Evolutionary conservation across 2,113 vertebrate genomes (phyloP).

Genomic region (Syngnathus floridae): DNA sequence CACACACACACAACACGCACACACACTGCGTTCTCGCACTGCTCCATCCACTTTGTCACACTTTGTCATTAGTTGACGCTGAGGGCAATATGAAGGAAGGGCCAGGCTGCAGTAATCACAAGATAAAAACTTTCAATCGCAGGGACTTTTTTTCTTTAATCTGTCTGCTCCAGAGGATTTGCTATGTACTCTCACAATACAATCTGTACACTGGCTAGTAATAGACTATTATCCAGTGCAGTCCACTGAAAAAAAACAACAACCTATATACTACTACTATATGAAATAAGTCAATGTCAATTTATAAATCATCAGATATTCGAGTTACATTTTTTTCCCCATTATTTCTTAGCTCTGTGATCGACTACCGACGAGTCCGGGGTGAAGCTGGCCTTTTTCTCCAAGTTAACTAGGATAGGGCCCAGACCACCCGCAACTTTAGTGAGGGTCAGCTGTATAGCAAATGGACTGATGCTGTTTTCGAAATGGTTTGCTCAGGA

Average conservation of each 20-base stretch:
- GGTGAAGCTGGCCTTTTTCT: neutral
- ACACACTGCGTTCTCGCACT: conserved; percentile 8
- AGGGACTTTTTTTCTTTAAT: conserved; percentile 41
- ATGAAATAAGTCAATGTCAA: neutral
- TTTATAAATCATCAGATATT: neutral
- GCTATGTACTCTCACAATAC: conserved; percentile 15
- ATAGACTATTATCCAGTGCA: neutral
- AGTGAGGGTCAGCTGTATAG: neutral
- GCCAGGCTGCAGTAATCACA: conserved; percentile 37
- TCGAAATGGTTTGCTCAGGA: neutral
- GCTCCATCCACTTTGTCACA: conserved; percentile 7
- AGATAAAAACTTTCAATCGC: conserved; percentile 48
- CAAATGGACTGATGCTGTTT: neutral
- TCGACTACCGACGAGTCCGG: neutral
- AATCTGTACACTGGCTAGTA: conserved; percentile 6
- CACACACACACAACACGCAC: conserved; percentile 14
- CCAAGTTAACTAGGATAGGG: neutral
- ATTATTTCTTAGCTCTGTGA: neutral
- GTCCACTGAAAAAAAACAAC: neutral
- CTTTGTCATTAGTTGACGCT: conserved; percentile 21
- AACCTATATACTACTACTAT: neutral
- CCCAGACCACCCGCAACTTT: neutral
- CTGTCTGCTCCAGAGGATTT: conserved; percentile 33
- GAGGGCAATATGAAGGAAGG: conserved; percentile 17
- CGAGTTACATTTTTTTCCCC: neutral